These are phyloP conservation scores for Drosophila ercepeae DNA, from an alignment of 1,140 invertebrate species.

Conservation along the genomic window DNA sequence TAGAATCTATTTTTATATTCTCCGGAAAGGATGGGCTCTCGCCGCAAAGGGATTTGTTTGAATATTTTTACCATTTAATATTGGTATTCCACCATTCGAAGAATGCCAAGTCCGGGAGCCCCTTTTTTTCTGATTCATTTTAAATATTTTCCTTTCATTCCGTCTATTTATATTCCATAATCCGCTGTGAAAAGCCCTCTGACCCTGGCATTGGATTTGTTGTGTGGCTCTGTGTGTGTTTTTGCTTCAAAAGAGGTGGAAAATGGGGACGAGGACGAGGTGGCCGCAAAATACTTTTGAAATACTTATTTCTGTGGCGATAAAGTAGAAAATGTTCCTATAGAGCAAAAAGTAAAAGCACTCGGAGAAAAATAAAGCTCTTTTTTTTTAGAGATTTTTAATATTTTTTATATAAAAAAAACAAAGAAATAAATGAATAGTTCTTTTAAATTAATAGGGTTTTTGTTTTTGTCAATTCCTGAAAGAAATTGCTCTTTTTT, in stretches of 20 bases:
- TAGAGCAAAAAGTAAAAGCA: neutral
- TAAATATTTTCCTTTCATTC: neutral
- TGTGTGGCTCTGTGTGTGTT: constrained; percentile 12
- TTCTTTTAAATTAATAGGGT: too few relatives aligned
- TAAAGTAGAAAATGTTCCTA: neutral
- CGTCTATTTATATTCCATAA: constrained; percentile 28
- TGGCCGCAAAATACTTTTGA: constrained; percentile 1
- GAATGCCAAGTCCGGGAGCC: neutral
- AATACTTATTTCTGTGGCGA: neutral
- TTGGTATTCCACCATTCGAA: constrained; percentile 21
- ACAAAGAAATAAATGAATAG: too few relatives aligned
- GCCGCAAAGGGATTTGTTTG: neutral
- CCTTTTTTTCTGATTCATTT: neutral
- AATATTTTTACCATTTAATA: constrained; percentile 21
- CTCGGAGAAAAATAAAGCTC: neutral
- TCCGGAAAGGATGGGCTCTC: neutral
- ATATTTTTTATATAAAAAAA: too few relatives aligned
- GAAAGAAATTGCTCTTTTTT: too few relatives aligned
- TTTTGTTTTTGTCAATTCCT: too few relatives aligned
- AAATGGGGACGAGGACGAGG: too few relatives aligned
- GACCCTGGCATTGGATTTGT: constrained; percentile 21
- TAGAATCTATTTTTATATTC: neutral
- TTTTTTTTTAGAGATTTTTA: too few relatives aligned
- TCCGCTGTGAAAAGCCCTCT: constrained; percentile 12
- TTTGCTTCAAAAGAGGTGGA: neutral